These are phyloP conservation scores for Lutjanus argentimaculatus DNA, from an alignment of 2,797 vertebrate species.

Conservation along the genomic window DNA sequence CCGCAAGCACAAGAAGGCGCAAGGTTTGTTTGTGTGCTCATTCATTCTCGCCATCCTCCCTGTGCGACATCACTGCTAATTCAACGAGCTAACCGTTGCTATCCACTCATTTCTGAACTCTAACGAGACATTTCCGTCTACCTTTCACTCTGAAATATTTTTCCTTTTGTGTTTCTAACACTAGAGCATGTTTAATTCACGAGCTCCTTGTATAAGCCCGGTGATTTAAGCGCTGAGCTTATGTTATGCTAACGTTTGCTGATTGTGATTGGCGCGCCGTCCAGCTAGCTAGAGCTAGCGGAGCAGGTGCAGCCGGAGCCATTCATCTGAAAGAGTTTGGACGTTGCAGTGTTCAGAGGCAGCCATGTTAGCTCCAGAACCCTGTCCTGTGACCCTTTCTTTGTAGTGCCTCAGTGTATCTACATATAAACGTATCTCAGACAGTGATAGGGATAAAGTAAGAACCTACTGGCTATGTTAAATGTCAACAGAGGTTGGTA, in stretches of 20 bases:
- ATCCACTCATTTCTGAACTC: slow-evolving; percentile 15
- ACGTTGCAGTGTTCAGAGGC: slow-evolving; percentile 43
- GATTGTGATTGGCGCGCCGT: slow-evolving; percentile 39
- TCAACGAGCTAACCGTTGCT: slow-evolving; percentile 54
- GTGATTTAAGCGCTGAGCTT: not conserved
- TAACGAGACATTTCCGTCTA: not conserved
- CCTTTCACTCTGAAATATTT: not conserved
- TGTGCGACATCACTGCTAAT: slow-evolving; percentile 62
- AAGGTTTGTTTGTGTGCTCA: slow-evolving; percentile 74
- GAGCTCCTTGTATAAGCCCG: not conserved
- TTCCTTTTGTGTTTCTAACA: not conserved
- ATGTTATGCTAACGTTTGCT: slow-evolving; percentile 50
- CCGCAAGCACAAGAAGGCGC: slow-evolving; percentile 20
- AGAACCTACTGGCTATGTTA: not conserved
- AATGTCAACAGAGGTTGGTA: not conserved
- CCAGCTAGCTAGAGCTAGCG: slow-evolving; percentile 44
- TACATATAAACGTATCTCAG: no score
- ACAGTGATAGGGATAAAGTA: not conserved
- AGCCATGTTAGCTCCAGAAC: slow-evolving; percentile 66
- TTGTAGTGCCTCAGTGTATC: not conserved
- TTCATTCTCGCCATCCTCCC: slow-evolving; percentile 64
- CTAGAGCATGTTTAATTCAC: not conserved
- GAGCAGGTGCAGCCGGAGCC: slow-evolving; percentile 65
- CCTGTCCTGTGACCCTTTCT: slow-evolving; percentile 18
- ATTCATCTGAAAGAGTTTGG: slow-evolving; percentile 42